phyloP scores from a whole-genome alignment of 1,140 invertebrate species.

The Apis laboriosa region DNA sequence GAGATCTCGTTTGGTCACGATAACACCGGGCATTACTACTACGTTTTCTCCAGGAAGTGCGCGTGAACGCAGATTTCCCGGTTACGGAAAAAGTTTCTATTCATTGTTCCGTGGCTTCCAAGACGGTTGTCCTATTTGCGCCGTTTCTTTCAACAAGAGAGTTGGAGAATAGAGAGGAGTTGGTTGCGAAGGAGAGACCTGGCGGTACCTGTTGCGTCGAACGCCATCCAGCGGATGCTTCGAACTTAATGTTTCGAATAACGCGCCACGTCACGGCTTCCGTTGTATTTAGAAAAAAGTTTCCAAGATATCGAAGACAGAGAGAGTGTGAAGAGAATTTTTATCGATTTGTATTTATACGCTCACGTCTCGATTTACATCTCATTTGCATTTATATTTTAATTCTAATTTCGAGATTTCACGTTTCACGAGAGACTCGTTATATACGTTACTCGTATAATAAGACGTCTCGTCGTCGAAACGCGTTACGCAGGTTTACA shows the following conservation, averaged over 20 bases:
- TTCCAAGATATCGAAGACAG: no score
- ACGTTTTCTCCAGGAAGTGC: constrained; percentile 27
- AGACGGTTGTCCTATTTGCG: constrained; percentile 57
- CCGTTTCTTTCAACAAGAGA: constrained; percentile 59
- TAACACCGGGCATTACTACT: constrained; percentile 26
- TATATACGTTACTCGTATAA: no score
- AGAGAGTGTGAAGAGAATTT: no score
- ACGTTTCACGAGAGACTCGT: no score
- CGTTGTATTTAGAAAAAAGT: no score
- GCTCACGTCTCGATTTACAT: no score
- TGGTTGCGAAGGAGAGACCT: constrained; percentile 54
- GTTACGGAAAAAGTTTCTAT: constrained; percentile 63
- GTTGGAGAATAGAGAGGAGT: constrained; percentile 52
- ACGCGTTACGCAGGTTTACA: no score
- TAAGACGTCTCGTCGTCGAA: no score
- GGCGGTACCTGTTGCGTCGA: constrained; percentile 65
- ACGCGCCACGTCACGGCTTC: constrained; percentile 9
- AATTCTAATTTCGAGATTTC: no score
- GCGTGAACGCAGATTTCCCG: constrained; percentile 38
- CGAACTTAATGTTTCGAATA: constrained; percentile 61
- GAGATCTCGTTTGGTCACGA: not conserved
- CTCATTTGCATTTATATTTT: no score
- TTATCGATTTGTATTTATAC: no score
- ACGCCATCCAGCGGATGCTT: constrained; percentile 32
- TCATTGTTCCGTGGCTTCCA: constrained; percentile 63